Percentiles rank a stretch among this genome's conserved stretches.
Conservation (phyloP, 2,113 vertebrate species). For the Melanerpes formicivorus region DNA sequence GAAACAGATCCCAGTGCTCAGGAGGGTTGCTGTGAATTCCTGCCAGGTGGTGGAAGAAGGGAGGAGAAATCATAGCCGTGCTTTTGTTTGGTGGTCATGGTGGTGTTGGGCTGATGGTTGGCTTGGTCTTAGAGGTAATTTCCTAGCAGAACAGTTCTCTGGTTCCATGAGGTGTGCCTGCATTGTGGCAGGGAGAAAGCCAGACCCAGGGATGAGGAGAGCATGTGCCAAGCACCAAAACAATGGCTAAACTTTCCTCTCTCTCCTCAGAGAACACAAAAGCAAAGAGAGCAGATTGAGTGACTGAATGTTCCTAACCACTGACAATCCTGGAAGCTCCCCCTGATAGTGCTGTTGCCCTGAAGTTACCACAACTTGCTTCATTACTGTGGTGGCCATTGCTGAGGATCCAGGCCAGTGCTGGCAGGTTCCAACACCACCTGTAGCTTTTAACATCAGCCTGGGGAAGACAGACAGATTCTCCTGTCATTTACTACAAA, state of each 20-base stretch:
- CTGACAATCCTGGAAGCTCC: background rate
- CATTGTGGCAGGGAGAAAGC: fast-evolving
- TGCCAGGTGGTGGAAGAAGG: background rate
- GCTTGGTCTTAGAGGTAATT: too few relatives aligned
- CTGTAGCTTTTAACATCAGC: background rate
- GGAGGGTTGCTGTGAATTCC: background rate
- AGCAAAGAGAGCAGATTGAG: slow-evolving; percentile 36
- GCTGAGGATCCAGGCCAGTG: background rate
- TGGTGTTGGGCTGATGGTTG: too few relatives aligned
- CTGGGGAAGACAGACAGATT: background rate
- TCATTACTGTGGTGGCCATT: background rate
- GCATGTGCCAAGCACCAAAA: background rate
- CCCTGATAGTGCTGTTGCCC: background rate
- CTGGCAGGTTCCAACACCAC: background rate
- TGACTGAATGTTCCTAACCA: slow-evolving; percentile 8
- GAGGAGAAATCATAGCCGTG: background rate
- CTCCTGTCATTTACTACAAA: background rate
- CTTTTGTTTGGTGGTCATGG: too few relatives aligned
- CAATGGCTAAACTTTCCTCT: background rate
- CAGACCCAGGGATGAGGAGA: background rate
- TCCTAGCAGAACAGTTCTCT: too few relatives aligned
- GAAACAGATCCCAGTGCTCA: background rate
- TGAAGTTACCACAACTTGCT: background rate
- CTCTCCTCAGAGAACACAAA: background rate
- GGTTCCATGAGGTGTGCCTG: background rate